phyloP scores from a whole-genome alignment of 2,797 vertebrate genomes.

The Allochrocebus solatus region DNA sequence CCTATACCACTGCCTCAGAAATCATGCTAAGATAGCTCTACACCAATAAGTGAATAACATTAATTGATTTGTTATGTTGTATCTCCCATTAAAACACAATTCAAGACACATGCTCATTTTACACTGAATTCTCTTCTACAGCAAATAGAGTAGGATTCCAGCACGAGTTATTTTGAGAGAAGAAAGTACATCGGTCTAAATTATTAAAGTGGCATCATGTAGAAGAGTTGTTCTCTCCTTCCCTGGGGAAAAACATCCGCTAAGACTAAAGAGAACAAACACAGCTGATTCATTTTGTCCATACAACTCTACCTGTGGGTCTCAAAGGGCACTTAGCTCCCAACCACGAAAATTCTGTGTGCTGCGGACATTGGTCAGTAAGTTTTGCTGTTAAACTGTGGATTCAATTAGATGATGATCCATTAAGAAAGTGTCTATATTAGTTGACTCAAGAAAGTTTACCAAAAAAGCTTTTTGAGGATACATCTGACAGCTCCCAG shows the following conservation, averaged over 20 bases:
- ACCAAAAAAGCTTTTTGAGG: background rate
- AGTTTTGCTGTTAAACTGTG: background rate
- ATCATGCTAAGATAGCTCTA: background rate
- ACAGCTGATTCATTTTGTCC: background rate
- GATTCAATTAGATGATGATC: background rate
- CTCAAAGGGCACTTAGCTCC: background rate
- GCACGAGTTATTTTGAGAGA: background rate
- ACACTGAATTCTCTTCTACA: background rate
- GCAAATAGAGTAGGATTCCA: background rate
- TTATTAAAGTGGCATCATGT: constrained; percentile 5
- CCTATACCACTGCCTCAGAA: background rate
- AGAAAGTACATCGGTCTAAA: background rate
- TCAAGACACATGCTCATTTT: background rate
- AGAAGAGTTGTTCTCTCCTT: background rate
- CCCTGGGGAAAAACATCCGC: background rate
- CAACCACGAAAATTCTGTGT: background rate
- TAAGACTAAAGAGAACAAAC: background rate
- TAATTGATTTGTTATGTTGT: background rate
- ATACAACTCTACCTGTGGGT: background rate
- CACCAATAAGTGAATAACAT: background rate
- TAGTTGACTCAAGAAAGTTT: background rate
- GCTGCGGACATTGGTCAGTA: background rate
- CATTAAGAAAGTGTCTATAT: background rate
- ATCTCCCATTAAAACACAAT: constrained; percentile 30
- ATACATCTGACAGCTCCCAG: background rate